phyloP scores from a whole-genome alignment of 2,888 invertebrate species.

The Eremobia ochroleuca region DNA sequence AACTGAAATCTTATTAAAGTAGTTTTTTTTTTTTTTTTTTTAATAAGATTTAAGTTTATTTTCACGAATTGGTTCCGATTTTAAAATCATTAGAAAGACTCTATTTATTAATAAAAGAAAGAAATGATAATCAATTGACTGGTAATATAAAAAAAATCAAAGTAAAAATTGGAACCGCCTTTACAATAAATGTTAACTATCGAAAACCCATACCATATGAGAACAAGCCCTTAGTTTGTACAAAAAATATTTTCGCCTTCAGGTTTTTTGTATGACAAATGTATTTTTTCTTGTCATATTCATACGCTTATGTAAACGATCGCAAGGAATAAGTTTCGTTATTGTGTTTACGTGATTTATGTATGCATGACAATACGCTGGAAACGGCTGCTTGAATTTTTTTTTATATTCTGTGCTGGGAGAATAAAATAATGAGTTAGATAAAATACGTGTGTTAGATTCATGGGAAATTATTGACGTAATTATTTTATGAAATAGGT shows the following conservation, averaged over 20 bases:
- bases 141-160: no score
- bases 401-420: conserved; percentile 39
- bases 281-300: conserved; percentile 53
- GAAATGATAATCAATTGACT: no score
- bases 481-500: conserved; percentile 17
- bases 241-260: conserved; percentile 36
- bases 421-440: conserved; percentile 52
- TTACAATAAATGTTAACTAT: no score
- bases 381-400: conserved; percentile 47
- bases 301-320: conserved; percentile 50
- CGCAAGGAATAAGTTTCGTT: conserved; percentile 37
- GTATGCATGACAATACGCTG: conserved; percentile 28
- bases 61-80: no score
- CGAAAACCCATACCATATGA: background rate
- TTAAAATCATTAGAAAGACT: no score
- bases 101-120: no score
- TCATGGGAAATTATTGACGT: conserved; percentile 30
- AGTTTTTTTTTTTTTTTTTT: no score
- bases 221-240: conserved; percentile 2
- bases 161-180: no score
- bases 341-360: conserved; percentile 54
- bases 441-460: conserved; percentile 50
- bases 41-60: no score
- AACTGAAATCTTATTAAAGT: no score
- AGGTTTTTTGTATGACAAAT: conserved; percentile 40